phyloP scores from a whole-genome alignment of 2,797 vertebrate genomes.

The Siniperca obscura region DNA sequence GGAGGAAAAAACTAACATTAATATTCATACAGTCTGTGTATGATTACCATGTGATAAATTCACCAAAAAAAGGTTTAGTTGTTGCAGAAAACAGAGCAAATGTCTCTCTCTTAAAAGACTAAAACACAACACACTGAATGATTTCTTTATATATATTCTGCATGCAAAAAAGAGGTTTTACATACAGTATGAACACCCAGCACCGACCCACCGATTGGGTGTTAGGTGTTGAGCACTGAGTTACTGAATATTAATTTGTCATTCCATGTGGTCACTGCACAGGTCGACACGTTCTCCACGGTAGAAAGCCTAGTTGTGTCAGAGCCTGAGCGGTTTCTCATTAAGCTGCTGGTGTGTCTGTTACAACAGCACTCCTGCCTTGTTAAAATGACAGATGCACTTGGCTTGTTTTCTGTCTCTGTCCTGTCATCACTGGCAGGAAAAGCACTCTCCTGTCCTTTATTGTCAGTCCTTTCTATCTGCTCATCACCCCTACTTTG shows the following conservation, averaged over 20 bases:
- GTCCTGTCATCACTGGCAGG: conserved; percentile 15
- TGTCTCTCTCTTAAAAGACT: neutral
- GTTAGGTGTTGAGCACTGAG: neutral
- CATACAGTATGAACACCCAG: neutral
- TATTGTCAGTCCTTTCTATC: neutral
- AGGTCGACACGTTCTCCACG: conserved; percentile 1
- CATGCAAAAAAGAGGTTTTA: neutral
- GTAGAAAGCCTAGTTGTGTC: conserved; percentile 21
- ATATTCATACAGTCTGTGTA: conserved; percentile 2
- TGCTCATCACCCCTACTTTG: neutral
- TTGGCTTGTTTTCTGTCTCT: conserved; percentile 28
- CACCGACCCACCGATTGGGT: conserved; percentile 4
- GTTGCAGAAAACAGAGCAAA: neutral
- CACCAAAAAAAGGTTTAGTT: neutral
- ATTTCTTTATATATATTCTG: neutral
- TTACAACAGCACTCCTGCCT: conserved; percentile 38
- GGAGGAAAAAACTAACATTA: neutral
- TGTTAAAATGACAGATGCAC: conserved; percentile 59
- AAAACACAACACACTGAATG: neutral
- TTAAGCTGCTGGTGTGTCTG: conserved; percentile 44
- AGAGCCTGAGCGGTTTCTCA: conserved; percentile 47
- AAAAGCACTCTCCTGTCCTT: conserved; percentile 29
- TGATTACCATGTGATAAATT: neutral
- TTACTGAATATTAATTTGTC: conserved; percentile 9
- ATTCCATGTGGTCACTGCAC: conserved; percentile 20